phyloP scores from a whole-genome alignment of 92 coral and sea anemone species.

The Parazoanthus darwini region DNA sequence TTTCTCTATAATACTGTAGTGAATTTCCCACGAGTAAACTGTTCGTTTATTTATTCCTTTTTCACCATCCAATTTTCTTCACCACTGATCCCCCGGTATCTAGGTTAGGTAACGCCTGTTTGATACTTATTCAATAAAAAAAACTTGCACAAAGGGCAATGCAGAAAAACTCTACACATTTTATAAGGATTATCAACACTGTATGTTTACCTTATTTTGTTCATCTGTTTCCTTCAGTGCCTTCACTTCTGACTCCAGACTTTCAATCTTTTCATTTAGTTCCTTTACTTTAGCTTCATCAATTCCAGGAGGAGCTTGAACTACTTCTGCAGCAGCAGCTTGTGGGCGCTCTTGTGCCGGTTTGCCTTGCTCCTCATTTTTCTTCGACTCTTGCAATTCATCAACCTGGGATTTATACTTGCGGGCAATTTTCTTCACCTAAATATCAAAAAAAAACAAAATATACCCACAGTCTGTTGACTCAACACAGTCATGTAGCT shows the following conservation, averaged over 20 bases:
- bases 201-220: conserved; percentile 68
- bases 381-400: conserved; percentile 72
- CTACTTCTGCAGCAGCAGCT: conserved; percentile 38
- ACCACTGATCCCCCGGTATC: no score
- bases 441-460: not conserved
- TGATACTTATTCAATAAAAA: no score
- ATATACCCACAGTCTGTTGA: no score
- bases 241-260: conserved; percentile 72
- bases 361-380: conserved; percentile 50
- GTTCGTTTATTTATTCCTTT: no score
- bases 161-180: no score
- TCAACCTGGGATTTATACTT: conserved; percentile 91
- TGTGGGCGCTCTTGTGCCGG: conserved; percentile 38
- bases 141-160: no score
- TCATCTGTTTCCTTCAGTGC: conserved; percentile 67
- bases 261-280: conserved; percentile 67
- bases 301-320: conserved; percentile 45
- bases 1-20: no score
- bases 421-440: conserved; percentile 95
- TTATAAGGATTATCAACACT: not conserved
- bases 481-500: not conserved
- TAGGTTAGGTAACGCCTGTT: no score
- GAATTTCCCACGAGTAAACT: no score
- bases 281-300: conserved; percentile 73
- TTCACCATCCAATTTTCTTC: no score